Conservation (phyloP, 2,113 vertebrate species). For the Eulemur rufifrons region DNA sequence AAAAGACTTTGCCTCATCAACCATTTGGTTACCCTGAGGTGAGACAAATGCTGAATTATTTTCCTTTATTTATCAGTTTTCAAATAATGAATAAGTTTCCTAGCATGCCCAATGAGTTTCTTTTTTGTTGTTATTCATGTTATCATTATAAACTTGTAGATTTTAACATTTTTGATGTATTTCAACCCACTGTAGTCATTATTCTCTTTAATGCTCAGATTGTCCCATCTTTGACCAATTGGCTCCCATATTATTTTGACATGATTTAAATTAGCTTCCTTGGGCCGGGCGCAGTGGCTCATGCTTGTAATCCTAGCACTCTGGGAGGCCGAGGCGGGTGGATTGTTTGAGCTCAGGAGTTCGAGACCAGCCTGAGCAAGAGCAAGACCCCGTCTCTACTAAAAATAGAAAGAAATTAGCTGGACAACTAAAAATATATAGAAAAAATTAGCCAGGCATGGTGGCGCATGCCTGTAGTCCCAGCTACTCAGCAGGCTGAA, state of each 20-base stretch:
- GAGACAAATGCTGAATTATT: constrained; percentile 8
- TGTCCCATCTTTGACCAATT: not conserved
- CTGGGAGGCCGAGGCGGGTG: too few relatives aligned
- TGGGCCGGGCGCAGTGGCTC: not conserved
- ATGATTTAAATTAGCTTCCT: not conserved
- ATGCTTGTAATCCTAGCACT: too few relatives aligned
- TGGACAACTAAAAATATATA: too few relatives aligned
- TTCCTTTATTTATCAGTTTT: not conserved
- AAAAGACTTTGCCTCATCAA: not conserved
- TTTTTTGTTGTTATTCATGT: not conserved
- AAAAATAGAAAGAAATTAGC: too few relatives aligned
- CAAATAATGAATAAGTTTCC: not conserved
- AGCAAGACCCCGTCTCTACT: too few relatives aligned
- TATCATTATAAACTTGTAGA: not conserved
- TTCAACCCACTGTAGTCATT: not conserved
- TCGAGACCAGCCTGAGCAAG: too few relatives aligned
- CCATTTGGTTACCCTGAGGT: not conserved
- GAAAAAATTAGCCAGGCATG: too few relatives aligned
- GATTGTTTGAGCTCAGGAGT: too few relatives aligned
- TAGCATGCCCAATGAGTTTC: not conserved
- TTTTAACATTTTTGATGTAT: not conserved
- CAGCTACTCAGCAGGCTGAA: too few relatives aligned
- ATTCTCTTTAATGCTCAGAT: constrained; percentile 8
- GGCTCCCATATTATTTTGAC: not conserved
- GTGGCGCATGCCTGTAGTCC: too few relatives aligned